Evolutionary conservation across 2,888 invertebrate species (phyloP), one percentile per base, ranked within the genome.

Genomic region (Nymphalis c-album): DNA sequence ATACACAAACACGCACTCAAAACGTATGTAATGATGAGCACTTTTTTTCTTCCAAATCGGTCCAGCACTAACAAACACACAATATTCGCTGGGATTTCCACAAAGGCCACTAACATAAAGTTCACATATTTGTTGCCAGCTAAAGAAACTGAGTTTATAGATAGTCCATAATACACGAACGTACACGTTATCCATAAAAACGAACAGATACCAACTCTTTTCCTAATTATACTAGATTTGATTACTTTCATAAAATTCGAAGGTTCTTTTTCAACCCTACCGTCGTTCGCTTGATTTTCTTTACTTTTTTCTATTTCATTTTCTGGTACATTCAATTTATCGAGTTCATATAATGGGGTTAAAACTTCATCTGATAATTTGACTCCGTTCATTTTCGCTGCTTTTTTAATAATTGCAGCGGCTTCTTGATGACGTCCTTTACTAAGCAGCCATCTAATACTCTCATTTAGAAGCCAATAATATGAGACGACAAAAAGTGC

Each of bases 131-230:
- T 95, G 81, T 96, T 95, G 0, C 96, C 96, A 51, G 94, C 94
- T 64, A 97, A 85, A 0, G 95, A 93, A 2, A 96, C 96, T 0
- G 97, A 95, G 81, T 96, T 96, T 66, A 97, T 92, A 0, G 96
- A 96, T 17, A 97, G 84, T 0, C 97, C 97, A 75, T 96, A 97
- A 80, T 96, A 97, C 7, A 96, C 95, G 76, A 97, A 95, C 0
- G 96, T 95, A 80, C 95, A 96, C 0, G 96, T 95, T 8, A 96
- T 94, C 96, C 96, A 96, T 77, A 96, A 93, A 77, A 95, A 94
- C 10, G 95, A 95, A 74, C 96, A 96, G 65, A 94, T 94, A 0
- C 94, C 71, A 69, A 95, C 84, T 77, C 95, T 90, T 46, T 90
- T 84, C 35, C 93, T 84, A 57, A 95, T 91, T 60, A 93, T 91